These are phyloP conservation scores for Acanthopagrus latus DNA, from an alignment of 2,797 vertebrate genomes.

Conservation along the genomic window DNA sequence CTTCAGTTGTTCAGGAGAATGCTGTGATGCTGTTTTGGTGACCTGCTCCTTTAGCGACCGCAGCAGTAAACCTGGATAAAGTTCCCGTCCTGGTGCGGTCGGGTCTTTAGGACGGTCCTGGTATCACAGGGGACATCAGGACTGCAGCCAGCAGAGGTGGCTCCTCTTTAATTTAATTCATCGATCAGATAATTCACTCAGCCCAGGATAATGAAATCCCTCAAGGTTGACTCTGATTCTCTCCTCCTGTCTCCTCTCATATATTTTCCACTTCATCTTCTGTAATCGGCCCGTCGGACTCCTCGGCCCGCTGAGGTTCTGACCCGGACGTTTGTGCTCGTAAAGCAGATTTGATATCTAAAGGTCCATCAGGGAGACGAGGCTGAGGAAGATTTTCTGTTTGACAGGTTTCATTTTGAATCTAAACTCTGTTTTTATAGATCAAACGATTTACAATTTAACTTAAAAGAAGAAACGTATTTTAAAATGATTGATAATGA, in stretches of 20 bases:
- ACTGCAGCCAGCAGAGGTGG: conserved; percentile 9
- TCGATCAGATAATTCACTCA: conserved; percentile 62
- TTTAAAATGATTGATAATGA: too few relatives aligned
- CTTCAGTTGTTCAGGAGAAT: too few relatives aligned
- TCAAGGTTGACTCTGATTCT: conserved; percentile 40
- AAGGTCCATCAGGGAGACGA: neutral
- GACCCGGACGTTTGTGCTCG: neutral
- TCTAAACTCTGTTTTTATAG: too few relatives aligned
- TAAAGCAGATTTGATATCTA: neutral
- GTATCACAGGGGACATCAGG: conserved; percentile 12
- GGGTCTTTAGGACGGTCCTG: neutral
- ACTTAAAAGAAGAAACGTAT: too few relatives aligned
- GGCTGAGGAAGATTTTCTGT: too few relatives aligned
- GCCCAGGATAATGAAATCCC: conserved; percentile 58
- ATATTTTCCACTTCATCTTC: conserved; percentile 8
- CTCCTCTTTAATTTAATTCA: conserved; percentile 54
- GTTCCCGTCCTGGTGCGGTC: too few relatives aligned
- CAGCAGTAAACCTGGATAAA: too few relatives aligned
- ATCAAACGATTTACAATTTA: too few relatives aligned
- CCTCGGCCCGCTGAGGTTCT: neutral
- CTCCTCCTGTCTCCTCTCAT: conserved; percentile 44
- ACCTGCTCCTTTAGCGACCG: too few relatives aligned
- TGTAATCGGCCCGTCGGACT: neutral
- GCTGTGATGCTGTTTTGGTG: too few relatives aligned
- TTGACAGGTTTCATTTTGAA: too few relatives aligned